These are phyloP conservation scores for Linepithema humile DNA, from an alignment of 1,140 invertebrate species.

Conservation along the genomic window DNA sequence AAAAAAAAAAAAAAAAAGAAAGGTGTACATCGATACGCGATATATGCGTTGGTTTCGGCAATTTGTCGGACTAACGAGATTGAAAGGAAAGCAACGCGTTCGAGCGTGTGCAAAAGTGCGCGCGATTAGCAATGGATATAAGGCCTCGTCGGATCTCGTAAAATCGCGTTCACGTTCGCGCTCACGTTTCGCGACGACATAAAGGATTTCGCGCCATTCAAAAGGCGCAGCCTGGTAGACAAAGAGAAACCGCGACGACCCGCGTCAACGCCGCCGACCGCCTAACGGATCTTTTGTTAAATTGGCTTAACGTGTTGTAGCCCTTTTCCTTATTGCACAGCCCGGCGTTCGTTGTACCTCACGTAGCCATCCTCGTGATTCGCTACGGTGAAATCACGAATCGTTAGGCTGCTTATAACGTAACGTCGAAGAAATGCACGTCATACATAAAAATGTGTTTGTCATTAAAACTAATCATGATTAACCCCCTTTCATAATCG, in stretches of 20 bases:
- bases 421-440: not conserved
- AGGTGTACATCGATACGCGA: not conserved
- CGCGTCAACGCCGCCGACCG: constrained; percentile 5
- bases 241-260: constrained; percentile 24
- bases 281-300: constrained; percentile 46
- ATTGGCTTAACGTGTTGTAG: constrained; percentile 31
- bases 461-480: too few species aligned
- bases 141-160: not conserved
- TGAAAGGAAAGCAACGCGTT: constrained; percentile 34
- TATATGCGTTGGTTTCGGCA: constrained; percentile 29
- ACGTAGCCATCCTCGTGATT: not conserved
- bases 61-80: constrained; percentile 50
- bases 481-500: too few species aligned
- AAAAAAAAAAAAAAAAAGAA: not conserved
- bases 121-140: constrained; percentile 30
- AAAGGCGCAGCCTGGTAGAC: not conserved
- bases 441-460: too few species aligned
- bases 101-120: constrained; percentile 13
- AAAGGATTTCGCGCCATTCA: constrained; percentile 33
- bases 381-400: not conserved
- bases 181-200: not conserved
- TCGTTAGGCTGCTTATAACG: not conserved
- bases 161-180: constrained; percentile 11
- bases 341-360: not conserved
- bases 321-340: constrained; percentile 40